A percentile compares a stretch with the other conserved stretches of the same genome.
These are phyloP conservation scores for Drosophila fuyamai DNA, from an alignment of 1,140 invertebrate species.

Conservation along the genomic window DNA sequence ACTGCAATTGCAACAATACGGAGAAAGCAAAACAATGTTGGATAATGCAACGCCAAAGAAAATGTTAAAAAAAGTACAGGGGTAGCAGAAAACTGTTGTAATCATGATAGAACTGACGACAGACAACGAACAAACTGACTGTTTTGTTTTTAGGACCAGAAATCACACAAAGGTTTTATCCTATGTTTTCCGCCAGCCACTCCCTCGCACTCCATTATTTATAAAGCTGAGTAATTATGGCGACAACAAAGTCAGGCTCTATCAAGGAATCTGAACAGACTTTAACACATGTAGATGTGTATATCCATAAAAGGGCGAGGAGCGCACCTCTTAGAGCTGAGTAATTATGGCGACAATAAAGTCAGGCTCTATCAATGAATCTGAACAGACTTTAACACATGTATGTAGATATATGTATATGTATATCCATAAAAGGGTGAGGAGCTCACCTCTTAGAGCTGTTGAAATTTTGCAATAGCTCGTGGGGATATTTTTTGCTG, in stretches of 20 bases:
- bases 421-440: background rate
- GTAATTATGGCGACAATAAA: slow-evolving; percentile 46
- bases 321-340: slow-evolving; percentile 10
- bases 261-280: slow-evolving; percentile 12
- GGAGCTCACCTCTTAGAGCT: slow-evolving; percentile 5
- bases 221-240: slow-evolving; percentile 51
- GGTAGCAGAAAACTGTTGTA: slow-evolving; percentile 5
- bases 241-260: slow-evolving; percentile 15
- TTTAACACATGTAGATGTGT: slow-evolving; percentile 8
- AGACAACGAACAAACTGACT: slow-evolving; percentile 3
- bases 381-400: slow-evolving; percentile 4
- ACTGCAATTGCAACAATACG: slow-evolving; percentile 27
- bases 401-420: background rate
- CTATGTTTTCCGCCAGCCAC: slow-evolving; percentile 11
- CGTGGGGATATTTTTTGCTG: slow-evolving; percentile 14
- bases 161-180: background rate
- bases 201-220: slow-evolving; percentile 23
- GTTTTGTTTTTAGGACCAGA: slow-evolving; percentile 13
- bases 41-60: slow-evolving; percentile 26
- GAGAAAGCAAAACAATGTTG: slow-evolving; percentile 23
- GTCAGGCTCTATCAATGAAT: slow-evolving; percentile 12
- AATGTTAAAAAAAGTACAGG: slow-evolving; percentile 9
- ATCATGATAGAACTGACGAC: slow-evolving; percentile 33
- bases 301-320: background rate
- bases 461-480: slow-evolving; percentile 26